phyloP scores from a whole-genome alignment of 53 echinoderm and acorn worm species.

The Patiria pectinifera region DNA sequence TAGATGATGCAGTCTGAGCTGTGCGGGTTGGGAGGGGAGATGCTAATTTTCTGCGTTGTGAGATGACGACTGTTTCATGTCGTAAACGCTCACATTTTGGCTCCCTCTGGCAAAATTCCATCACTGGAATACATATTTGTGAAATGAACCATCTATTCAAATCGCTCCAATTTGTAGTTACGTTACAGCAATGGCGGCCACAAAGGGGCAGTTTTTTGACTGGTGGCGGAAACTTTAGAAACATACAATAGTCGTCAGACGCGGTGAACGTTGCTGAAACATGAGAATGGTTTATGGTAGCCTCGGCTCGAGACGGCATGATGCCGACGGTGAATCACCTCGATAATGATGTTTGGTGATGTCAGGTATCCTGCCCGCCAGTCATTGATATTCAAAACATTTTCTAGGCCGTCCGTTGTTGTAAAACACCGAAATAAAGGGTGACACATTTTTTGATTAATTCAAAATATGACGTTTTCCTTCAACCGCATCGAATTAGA shows the following conservation, averaged over 20 bases:
- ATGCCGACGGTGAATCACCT: slow-evolving; percentile 28
- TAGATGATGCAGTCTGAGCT: not conserved
- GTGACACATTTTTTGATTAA: not conserved
- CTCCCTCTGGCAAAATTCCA: not conserved
- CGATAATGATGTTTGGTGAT: not conserved
- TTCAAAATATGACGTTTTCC: not conserved
- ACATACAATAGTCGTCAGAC: not conserved
- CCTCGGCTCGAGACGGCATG: slow-evolving; percentile 29
- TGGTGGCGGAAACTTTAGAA: not conserved
- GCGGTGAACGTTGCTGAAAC: not conserved
- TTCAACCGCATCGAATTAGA: not conserved
- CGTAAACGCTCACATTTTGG: not conserved
- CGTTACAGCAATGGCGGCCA: not conserved
- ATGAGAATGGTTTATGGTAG: not conserved
- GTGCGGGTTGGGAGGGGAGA: slow-evolving; percentile 41
- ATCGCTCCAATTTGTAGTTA: not conserved
- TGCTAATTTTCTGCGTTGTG: slow-evolving; percentile 21
- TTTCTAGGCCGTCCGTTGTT: too few species aligned
- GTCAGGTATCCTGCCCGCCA: slow-evolving; percentile 13
- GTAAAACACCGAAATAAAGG: not conserved
- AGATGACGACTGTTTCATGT: slow-evolving; percentile 27
- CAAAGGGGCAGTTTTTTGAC: not conserved
- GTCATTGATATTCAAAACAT: not conserved
- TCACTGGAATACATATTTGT: not conserved
- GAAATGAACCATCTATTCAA: too few species aligned